Evolutionary conservation across 2,113 vertebrate species (phyloP), one percentile per base, ranked within the genome.

Genomic region (Tetraodon nigroviridis): DNA sequence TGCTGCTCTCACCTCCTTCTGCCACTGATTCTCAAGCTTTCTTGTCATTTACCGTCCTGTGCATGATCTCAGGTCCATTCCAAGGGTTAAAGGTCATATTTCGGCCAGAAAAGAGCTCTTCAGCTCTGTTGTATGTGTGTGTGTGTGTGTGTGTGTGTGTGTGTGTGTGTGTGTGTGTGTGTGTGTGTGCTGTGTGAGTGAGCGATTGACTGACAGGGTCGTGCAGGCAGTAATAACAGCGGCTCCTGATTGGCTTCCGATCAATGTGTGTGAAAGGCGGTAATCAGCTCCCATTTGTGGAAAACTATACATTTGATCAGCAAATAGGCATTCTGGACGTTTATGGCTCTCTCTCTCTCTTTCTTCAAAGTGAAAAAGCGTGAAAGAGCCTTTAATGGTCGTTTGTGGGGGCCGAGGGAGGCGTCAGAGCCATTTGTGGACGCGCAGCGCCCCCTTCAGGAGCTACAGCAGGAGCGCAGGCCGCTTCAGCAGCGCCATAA

Each of bases 391-490:
- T 44, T 17, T 16, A 44, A 44, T 17, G 14, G 5, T 44, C 17
- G 32, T 37, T 44, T 44, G 32, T 37, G 32, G 10, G 1, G 11
- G 2, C 32, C 12, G 32, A 12, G 12, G 32, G 32, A 37, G 12
- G 32, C 11, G 2, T 37, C 12, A 6, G 24, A 27, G 24, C 24
- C 24, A 67, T 82, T 73, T 71, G 59, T 75, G 55, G 68, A 75
- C 65, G 76, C 32, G 54, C 62, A 67, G 65, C 82, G 84, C 72
- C 78, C 78, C 62, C 84, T 82, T 7, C 3, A 65, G 82, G 75
- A 63, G 11, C 12, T 13, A n/a, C 13, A n/a, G 44, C 12, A n/a
- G 56, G 10, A 27, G 32, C 5, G 10, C n/a, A 17, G 8, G n/a
- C 6, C 29, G 29, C 29, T 32, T 32, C n/a, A n/a, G n/a, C n/a